Evolutionary conservation across 2,888 invertebrate genomes (phyloP).

Genomic region (Orthonevra nobilis): DNA sequence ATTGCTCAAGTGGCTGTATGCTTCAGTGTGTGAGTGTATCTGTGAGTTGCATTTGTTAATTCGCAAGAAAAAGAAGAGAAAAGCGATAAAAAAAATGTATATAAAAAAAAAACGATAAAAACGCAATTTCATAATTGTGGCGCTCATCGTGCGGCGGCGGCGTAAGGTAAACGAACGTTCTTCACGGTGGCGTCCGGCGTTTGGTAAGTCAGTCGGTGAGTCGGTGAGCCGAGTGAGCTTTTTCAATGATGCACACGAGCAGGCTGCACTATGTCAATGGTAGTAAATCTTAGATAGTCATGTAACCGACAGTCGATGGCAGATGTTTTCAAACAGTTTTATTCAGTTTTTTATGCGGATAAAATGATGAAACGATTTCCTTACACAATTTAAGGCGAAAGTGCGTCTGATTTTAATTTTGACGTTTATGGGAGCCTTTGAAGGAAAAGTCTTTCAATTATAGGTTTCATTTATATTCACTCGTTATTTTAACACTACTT

Average conservation of each 20-base stretch:
- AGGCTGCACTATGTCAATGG: slow-evolving; percentile 55
- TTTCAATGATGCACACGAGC: slow-evolving; percentile 62
- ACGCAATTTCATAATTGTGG: slow-evolving; percentile 59
- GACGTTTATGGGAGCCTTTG: no score
- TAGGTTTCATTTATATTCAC: no score
- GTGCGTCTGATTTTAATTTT: no score
- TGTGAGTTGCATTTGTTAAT: slow-evolving; percentile 20
- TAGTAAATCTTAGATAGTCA: slow-evolving; percentile 6
- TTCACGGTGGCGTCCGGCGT: slow-evolving; percentile 66
- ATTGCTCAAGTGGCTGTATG: slow-evolving; percentile 17
- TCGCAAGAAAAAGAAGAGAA: slow-evolving; percentile 3
- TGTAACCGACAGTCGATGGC: slow-evolving; percentile 28
- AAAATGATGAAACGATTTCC: no score
- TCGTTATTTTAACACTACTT: no score
- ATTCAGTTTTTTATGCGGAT: no score
- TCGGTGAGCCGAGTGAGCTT: slow-evolving; percentile 58
- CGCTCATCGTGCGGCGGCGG: slow-evolving; percentile 22
- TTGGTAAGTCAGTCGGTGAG: slow-evolving; percentile 57
- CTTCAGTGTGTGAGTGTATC: neutral
- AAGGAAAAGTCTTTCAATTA: no score
- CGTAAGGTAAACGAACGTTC: slow-evolving; percentile 71
- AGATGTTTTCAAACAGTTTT: slow-evolving; percentile 15
- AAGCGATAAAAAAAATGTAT: no score
- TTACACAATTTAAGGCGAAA: no score
- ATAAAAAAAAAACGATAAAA: slow-evolving; percentile 43